These are phyloP conservation scores for Pseudomugil tenellus DNA, from an alignment of 2,797 vertebrate species.

Conservation along the genomic window DNA sequence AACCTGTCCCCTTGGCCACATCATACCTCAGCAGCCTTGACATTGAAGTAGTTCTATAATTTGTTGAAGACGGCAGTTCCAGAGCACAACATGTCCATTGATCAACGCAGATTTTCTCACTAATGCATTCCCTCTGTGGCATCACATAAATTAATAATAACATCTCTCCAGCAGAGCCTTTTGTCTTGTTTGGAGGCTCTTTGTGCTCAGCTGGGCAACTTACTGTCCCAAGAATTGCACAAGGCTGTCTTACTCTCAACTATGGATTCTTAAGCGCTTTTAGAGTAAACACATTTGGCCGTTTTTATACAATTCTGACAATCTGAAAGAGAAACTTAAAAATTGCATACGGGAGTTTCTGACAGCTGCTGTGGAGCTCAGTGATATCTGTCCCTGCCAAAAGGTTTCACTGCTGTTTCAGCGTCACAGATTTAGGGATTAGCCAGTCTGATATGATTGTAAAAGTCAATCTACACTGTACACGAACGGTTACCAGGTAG, in stretches of 20 bases:
- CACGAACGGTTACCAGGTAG: slow-evolving; percentile 37
- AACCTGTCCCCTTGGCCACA: slow-evolving; percentile 3
- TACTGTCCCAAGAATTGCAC: slow-evolving; percentile 13
- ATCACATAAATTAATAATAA: slow-evolving; percentile 48
- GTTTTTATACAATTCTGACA: slow-evolving; percentile 1
- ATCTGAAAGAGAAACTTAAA: background rate
- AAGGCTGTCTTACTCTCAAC: slow-evolving; percentile 4
- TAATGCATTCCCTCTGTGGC: slow-evolving; percentile 38
- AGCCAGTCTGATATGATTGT: slow-evolving; percentile 44
- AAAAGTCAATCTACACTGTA: slow-evolving; percentile 38
- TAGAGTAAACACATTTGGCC: background rate
- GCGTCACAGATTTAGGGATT: slow-evolving; percentile 45
- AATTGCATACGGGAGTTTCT: background rate
- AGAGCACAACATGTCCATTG: slow-evolving; percentile 15
- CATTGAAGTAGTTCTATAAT: slow-evolving; percentile 9
- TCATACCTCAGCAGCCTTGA: slow-evolving; percentile 5
- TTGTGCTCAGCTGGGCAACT: slow-evolving; percentile 2
- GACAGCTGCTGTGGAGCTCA: slow-evolving; percentile 13
- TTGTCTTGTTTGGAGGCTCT: slow-evolving; percentile 24
- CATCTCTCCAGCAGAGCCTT: slow-evolving; percentile 11
- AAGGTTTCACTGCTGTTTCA: slow-evolving; percentile 32
- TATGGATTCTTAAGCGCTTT: slow-evolving; percentile 6
- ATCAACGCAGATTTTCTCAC: slow-evolving; percentile 28
- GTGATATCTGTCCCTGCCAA: slow-evolving; percentile 6
- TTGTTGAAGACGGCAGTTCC: slow-evolving; percentile 19